Evolutionary conservation across 1,140 invertebrate genomes (phyloP).

Genomic region (Drosophila saltans): DNA sequence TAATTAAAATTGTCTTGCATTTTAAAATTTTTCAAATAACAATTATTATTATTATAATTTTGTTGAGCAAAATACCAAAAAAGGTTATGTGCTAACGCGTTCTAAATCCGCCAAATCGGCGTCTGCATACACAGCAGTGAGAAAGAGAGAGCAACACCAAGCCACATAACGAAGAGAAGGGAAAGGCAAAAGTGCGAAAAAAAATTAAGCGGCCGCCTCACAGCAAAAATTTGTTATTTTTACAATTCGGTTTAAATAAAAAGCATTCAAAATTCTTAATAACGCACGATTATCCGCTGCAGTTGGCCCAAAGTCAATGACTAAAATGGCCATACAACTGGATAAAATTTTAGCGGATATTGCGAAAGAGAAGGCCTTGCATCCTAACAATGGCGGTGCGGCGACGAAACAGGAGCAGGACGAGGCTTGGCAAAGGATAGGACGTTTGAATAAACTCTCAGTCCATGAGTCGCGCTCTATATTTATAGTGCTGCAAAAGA

Average conservation of each 20-base stretch:
- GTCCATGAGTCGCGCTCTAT: slow-evolving; percentile 80
- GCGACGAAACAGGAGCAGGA: slow-evolving; percentile 74
- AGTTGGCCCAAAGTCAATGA: slow-evolving; percentile 62
- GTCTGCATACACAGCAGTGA: slow-evolving; percentile 52
- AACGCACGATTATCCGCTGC: slow-evolving; percentile 45
- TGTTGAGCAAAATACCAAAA: neutral
- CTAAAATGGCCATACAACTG: slow-evolving; percentile 78
- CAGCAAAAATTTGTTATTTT: slow-evolving; percentile 30
- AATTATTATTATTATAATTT: neutral
- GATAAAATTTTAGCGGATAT: slow-evolving; percentile 79
- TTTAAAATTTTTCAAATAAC: neutral
- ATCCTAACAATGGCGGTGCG: slow-evolving; percentile 68
- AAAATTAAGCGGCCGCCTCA: slow-evolving; percentile 47
- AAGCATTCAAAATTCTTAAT: slow-evolving; percentile 66
- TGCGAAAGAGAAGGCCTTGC: slow-evolving; percentile 71
- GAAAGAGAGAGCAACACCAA: slow-evolving; percentile 33
- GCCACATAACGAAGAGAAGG: slow-evolving; percentile 35
- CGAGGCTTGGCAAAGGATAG: slow-evolving; percentile 75
- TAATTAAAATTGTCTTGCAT: too few species aligned
- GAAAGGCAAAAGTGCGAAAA: slow-evolving; percentile 65
- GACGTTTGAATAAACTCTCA: slow-evolving; percentile 75
- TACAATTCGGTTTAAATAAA: slow-evolving; percentile 27
- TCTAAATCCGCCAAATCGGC: slow-evolving; percentile 66
- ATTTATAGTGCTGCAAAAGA: slow-evolving; percentile 79
- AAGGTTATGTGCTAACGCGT: slow-evolving; percentile 6